phyloP scores from a whole-genome alignment of 2,113 vertebrate species.

The Sinocyclocheilus maitianheensis region DNA sequence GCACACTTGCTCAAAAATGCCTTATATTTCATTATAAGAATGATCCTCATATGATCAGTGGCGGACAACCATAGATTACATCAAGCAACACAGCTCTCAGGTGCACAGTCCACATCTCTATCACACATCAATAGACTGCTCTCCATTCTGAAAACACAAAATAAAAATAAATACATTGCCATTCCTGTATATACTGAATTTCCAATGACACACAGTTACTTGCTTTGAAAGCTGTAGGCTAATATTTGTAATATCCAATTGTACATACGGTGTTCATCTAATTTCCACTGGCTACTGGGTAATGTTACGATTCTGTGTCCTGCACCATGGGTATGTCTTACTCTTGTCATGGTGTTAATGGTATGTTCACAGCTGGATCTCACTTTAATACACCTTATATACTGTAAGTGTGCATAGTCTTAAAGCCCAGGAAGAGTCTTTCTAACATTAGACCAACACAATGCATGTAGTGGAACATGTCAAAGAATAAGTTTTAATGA shows the following conservation, averaged over 20 bases:
- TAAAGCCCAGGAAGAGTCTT: neutral
- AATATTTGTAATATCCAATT: neutral
- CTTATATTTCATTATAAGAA: neutral
- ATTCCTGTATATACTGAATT: neutral
- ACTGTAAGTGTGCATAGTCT: too few species aligned
- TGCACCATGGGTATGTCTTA: neutral
- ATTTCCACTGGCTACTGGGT: neutral
- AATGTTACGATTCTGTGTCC: neutral
- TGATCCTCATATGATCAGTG: neutral
- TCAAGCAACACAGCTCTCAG: neutral
- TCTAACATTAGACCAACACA: neutral
- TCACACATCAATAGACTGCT: neutral
- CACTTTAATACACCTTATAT: too few species aligned
- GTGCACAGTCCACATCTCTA: neutral
- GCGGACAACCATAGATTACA: neutral
- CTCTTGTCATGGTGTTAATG: neutral
- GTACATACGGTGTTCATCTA: neutral
- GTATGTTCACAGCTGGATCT: neutral
- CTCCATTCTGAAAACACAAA: neutral
- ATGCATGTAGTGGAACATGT: neutral
- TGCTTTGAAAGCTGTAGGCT: neutral
- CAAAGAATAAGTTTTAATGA: conserved; percentile 17
- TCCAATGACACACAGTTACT: neutral
- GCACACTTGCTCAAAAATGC: neutral
- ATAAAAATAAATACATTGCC: neutral